phyloP scores from a whole-genome alignment of 2,888 invertebrate species.

The Orchestes rusci region DNA sequence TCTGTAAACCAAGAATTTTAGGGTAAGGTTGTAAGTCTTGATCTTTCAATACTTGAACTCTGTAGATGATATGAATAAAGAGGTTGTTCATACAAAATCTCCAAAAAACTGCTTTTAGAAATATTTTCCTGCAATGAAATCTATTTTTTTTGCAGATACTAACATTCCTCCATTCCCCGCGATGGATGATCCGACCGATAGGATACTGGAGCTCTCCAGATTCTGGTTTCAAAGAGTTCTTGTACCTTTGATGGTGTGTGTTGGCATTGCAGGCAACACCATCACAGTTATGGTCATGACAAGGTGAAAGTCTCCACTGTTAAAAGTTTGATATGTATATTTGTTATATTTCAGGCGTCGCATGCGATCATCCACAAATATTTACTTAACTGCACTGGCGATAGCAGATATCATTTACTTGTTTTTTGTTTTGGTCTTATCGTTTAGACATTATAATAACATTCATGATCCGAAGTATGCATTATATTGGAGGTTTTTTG shows the following conservation, averaged over 20 bases:
- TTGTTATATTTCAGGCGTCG: constrained; percentile 45
- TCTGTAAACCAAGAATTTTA: too few species aligned
- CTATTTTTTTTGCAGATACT: too few species aligned
- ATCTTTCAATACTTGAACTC: too few species aligned
- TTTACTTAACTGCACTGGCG: constrained; percentile 65
- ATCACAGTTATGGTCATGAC: constrained; percentile 51
- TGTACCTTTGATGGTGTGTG: constrained; percentile 55
- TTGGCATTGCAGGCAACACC: constrained; percentile 64
- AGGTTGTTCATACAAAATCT: too few species aligned
- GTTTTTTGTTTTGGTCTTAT: constrained; percentile 56
- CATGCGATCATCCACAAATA: constrained; percentile 69
- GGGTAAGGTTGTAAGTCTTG: too few species aligned
- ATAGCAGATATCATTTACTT: constrained; percentile 64
- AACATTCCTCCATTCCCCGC: too few species aligned
- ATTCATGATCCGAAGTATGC: constrained; percentile 48
- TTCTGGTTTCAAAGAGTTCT: constrained; percentile 56
- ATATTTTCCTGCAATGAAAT: too few species aligned
- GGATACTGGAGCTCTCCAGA: constrained; percentile 41
- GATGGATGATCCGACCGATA: constrained; percentile 29
- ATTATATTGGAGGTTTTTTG: constrained; percentile 54
- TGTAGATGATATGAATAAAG: too few species aligned
- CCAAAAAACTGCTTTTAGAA: too few species aligned
- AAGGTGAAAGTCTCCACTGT: constrained; percentile 44
- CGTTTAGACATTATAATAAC: constrained; percentile 53
- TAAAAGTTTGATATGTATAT: neutral